Percentiles rank a stretch among this genome's conserved stretches.
Evolutionary conservation across 64 coral and sea anemone species (phyloP).

Genomic region (Cladopsammia gracilis): DNA sequence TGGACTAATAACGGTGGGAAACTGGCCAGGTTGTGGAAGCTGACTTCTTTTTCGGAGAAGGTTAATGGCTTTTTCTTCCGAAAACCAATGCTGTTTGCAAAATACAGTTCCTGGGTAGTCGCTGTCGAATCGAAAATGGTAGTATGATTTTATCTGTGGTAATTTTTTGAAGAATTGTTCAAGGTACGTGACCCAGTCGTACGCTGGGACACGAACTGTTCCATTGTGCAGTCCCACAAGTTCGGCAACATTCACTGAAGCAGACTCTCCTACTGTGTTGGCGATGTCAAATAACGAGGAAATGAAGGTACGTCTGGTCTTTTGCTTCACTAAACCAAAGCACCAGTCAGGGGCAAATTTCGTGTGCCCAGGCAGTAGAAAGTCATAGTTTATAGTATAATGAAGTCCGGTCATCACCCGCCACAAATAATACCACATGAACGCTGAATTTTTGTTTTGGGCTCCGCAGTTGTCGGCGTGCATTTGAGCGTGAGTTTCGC

Average conservation of each 20-base stretch:
- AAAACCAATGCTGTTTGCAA: constrained; percentile 64
- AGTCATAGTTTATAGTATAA: too few species aligned
- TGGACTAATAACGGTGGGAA: constrained; percentile 29
- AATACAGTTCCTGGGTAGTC: constrained; percentile 70
- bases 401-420: too few species aligned
- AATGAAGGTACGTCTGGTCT: constrained; percentile 52
- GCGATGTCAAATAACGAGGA: constrained; percentile 64
- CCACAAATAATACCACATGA: too few species aligned
- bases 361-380: neutral
- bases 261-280: constrained; percentile 54
- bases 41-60: neutral
- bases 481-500: too few species aligned
- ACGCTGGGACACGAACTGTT: constrained; percentile 41
- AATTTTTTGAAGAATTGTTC: constrained; percentile 38
- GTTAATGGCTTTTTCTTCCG: constrained; percentile 45
- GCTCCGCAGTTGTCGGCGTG: too few species aligned
- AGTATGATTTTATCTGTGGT: constrained; percentile 22
- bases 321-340: constrained; percentile 12
- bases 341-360: constrained; percentile 22
- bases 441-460: too few species aligned
- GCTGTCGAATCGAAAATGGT: constrained; percentile 59
- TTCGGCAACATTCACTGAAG: constrained; percentile 41
- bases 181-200: constrained; percentile 58
- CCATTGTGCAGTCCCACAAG: constrained; percentile 61
- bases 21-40: neutral